Evolutionary conservation across 2,797 vertebrate genomes (phyloP), one percentile per base, ranked within the genome.

Genomic region (Benthosema pterotum): DNA sequence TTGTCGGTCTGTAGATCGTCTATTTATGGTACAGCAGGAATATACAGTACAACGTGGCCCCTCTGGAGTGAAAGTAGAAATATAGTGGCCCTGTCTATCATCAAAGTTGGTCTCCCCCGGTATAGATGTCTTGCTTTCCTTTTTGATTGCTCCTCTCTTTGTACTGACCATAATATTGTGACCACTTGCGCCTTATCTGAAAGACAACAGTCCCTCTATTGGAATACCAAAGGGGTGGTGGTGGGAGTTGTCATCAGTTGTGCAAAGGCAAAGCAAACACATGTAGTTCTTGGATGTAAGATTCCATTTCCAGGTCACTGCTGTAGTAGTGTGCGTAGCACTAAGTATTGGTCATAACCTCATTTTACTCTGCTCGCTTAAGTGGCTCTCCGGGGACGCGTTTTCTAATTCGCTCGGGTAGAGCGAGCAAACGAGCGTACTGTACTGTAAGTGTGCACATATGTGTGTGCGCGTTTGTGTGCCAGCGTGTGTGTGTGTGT

Each of bases 341-440:
- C 75, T 80, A 78, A 88, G 74, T 80, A 69, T 79, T 74, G 80
- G 80, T 83, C 78, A 71, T 82, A 83, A 80, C 79, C 83, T 87
- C 63, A 74, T 87, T 87, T 83, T 71, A 78, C 73, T 83, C 59
- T 57, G 70, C 80, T 82, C 79, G 63, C 74, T 87, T 83, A 76
- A 84, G 78, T 77, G 77, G 71, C 71, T 87, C 82, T 73, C 74
- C 3, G 43, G 63, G 68, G 80, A 78, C 74, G 58, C 8, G 76
- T 65, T 69, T 61, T 80, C 72, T 77, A 77, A 83, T 80, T 85
- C 78, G 78, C 79, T 68, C 43, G 38, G 54, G 68, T 64, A 67
- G 73, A 80, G 65, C 65, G 74, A 67, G 76, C 32, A 32, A n/a
- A 17, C 7, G 56, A 58, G 49, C 43, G 5, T 46, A 22, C 32